Evolutionary conservation across 1,140 invertebrate species (phyloP).

Genomic region (Lordiphosa clarofinis): DNA sequence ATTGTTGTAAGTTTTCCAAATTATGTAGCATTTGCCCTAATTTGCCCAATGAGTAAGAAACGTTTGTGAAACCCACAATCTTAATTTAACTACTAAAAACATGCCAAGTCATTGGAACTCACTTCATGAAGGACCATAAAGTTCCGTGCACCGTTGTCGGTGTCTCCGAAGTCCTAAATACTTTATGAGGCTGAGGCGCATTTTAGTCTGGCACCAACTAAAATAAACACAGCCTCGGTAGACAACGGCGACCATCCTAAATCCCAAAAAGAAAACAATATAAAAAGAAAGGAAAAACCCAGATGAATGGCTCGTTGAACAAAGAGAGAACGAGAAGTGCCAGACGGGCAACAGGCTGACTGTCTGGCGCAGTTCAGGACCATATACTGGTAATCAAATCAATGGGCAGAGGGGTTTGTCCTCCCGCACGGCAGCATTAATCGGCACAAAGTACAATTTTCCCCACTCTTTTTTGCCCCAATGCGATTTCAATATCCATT

Average conservation of each 20-base stretch:
- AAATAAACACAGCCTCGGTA: constrained; percentile 37
- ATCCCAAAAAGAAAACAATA: constrained; percentile 31
- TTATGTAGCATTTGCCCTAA: constrained; percentile 15
- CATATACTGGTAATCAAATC: constrained; percentile 32
- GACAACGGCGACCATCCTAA: constrained; percentile 51
- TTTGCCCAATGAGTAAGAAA: neutral
- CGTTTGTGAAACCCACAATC: neutral
- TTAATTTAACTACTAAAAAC: constrained; percentile 2
- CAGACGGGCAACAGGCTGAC: constrained; percentile 43
- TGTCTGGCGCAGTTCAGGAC: constrained; percentile 4
- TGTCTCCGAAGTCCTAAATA: constrained; percentile 33
- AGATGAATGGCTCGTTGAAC: constrained; percentile 45
- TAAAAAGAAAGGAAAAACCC: constrained; percentile 15
- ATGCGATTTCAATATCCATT: constrained; percentile 51
- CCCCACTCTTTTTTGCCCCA: constrained; percentile 14
- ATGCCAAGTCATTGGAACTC: constrained; percentile 18
- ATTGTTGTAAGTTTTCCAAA: too few relatives aligned
- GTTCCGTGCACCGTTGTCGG: constrained; percentile 20
- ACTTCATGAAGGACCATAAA: constrained; percentile 19
- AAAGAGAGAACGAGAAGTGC: constrained; percentile 28
- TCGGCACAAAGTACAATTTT: constrained; percentile 50
- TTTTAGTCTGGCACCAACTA: constrained; percentile 43
- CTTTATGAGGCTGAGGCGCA: constrained; percentile 42
- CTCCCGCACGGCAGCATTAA: constrained; percentile 36
- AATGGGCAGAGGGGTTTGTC: constrained; percentile 29